phyloP scores from a whole-genome alignment of 2,888 invertebrate genomes.

The Xestia ashworthii region DNA sequence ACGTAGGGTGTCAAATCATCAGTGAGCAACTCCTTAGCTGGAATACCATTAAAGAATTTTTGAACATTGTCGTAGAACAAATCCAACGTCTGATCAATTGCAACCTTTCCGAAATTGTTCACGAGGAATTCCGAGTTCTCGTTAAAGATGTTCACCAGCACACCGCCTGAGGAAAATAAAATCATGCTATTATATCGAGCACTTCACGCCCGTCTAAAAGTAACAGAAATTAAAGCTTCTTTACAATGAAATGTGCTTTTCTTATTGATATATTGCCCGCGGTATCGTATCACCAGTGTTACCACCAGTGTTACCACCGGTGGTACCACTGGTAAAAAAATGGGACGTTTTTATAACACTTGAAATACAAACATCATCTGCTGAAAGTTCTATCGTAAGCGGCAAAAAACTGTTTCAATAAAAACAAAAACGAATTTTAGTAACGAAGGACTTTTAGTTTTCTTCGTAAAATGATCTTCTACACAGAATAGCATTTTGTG shows the following conservation, averaged over 20 bases:
- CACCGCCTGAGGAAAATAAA: conserved; percentile 31
- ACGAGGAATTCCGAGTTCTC: conserved; percentile 47
- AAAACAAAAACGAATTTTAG: not conserved
- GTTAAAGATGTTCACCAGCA: conserved; percentile 49
- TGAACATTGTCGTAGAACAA: conserved; percentile 11
- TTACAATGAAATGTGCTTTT: not conserved
- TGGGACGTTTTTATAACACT: not conserved
- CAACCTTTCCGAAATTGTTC: conserved; percentile 25
- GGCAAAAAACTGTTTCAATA: not conserved
- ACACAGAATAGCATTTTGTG: not conserved
- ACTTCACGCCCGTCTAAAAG: not conserved
- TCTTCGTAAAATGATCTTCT: not conserved
- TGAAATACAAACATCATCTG: not conserved
- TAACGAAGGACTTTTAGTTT: not conserved
- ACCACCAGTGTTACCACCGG: no score
- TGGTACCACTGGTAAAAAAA: no score
- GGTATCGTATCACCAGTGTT: no score
- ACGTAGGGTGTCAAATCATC: conserved; percentile 48
- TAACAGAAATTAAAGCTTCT: not conserved
- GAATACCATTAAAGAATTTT: conserved; percentile 24
- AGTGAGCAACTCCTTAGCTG: conserved; percentile 37
- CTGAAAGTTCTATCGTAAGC: not conserved
- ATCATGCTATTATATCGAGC: not conserved
- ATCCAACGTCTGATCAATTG: conserved; percentile 17
- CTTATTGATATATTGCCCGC: no score